Base-by-base conservation (phyloP, 2,888 invertebrate species). In the Amphipyra berbera region DNA sequence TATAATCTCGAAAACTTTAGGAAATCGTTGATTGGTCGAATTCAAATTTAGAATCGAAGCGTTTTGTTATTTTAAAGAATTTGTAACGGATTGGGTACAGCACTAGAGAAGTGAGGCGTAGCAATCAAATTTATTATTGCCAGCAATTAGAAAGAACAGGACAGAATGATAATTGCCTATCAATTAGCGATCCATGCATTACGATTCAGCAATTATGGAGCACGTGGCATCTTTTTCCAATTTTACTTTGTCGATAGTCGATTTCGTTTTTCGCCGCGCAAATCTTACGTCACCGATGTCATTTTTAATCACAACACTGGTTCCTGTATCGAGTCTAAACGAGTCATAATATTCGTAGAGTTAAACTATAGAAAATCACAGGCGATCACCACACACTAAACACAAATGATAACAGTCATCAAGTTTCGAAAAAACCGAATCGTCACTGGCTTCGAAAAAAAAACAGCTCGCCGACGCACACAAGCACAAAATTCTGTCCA, bases 401-500 rank as follows among this genome's bases (percentile, higher is more conserved):
- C 90, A 83, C 88, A 82, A 89, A 83, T 90, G 93, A 93, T 93
- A 92, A 93, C 88, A 93, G 92, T 94, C 90, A 93, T 94, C 92
- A 89, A 85, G 85, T 87, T 89, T 86, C 87, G 88, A 92, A 93
- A 94, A 94, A 94, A 93, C 88, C 74, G 87, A 88, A 89, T 87
- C 89, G 92, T 92, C 92, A 92, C 92, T 86, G 85, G 82, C 76
- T 77, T 67, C 77, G 72, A 88, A 91, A 92, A 93, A 94, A 91
- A 90, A 85, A 84, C 81, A 82, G 84, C 79, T 73, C 84, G 75
- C 78, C 66, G 61, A 93, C 93, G 88, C 94, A 94, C 95, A 95
- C 95, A 90, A 84, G 89, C 93, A 93, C 94, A 93, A 92, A 94
- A 90, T 87, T 89, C 92, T 90, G 93, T 91, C 94, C 95, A 95